These are phyloP conservation scores for Mercenaria mercenaria DNA, from an alignment of 1,140 invertebrate species.

Conservation along the genomic window DNA sequence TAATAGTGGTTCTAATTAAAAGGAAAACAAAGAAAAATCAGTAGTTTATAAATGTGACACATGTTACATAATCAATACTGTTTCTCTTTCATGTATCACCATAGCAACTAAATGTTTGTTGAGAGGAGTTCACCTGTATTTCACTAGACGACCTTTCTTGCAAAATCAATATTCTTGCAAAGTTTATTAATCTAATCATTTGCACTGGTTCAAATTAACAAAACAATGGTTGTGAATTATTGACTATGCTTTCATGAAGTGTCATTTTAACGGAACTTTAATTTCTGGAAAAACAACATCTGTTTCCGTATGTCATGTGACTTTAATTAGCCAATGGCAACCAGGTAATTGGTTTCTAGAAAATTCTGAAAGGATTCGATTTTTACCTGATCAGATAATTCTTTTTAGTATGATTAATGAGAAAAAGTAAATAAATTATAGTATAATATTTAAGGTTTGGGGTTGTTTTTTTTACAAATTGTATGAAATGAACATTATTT, in stretches of 20 bases:
- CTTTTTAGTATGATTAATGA: neutral
- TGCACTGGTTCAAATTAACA: slow-evolving; percentile 10
- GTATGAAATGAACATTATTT: too few species aligned
- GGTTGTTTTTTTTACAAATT: too few species aligned
- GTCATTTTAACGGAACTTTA: neutral
- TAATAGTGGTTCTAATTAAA: too few species aligned
- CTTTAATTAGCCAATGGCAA: neutral
- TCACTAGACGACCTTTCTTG: neutral
- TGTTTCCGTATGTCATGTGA: neutral
- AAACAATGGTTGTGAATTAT: slow-evolving; percentile 1
- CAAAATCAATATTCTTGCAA: slow-evolving; percentile 9
- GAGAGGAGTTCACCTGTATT: neutral
- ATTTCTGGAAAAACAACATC: neutral
- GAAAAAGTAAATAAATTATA: too few species aligned
- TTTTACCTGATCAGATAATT: neutral
- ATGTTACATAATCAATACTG: slow-evolving; percentile 46
- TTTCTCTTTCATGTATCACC: neutral
- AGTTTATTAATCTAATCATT: slow-evolving; percentile 20
- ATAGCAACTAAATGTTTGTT: slow-evolving; percentile 17
- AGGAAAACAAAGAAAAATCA: too few species aligned
- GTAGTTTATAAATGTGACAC: neutral
- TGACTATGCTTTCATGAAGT: neutral
- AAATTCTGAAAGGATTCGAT: neutral
- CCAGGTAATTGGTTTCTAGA: neutral
- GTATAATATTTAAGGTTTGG: too few species aligned